Percentiles rank a stretch among this genome's conserved stretches.
Conservation (phyloP, 2,113 vertebrate genomes). For the Hiodon tergisus region DNA sequence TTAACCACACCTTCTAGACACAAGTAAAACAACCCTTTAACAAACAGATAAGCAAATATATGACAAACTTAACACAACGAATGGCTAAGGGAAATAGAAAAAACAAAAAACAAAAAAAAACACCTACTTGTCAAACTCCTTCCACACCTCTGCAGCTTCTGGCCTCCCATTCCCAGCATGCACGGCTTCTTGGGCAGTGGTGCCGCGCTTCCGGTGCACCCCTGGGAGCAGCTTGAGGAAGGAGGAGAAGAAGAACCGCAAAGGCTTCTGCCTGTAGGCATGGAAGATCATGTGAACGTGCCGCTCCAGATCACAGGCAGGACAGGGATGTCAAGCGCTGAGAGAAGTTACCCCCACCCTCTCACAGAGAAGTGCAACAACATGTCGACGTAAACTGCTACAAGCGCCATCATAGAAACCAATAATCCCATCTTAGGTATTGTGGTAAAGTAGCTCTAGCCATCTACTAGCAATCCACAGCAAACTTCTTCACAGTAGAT, state of each 20-base stretch:
- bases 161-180: slow-evolving; percentile 34
- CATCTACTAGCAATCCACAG: too few relatives aligned
- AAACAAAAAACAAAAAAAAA: neutral
- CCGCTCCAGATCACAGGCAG: slow-evolving; percentile 31
- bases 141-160: slow-evolving; percentile 54
- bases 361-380: neutral
- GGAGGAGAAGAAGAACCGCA: slow-evolving; percentile 84
- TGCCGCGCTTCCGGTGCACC: slow-evolving; percentile 62
- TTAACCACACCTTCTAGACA: neutral
- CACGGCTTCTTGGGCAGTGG: slow-evolving; percentile 41
- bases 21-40: neutral
- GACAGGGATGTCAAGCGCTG: neutral
- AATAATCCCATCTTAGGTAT: too few relatives aligned
- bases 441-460: too few relatives aligned
- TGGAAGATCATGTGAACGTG: neutral
- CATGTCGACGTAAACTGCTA: too few relatives aligned
- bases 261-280: slow-evolving; percentile 68
- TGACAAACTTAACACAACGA: too few relatives aligned
- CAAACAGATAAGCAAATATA: too few relatives aligned
- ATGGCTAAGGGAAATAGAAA: neutral
- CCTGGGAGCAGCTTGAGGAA: slow-evolving; percentile 75
- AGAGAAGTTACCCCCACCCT: neutral
- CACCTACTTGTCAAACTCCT: slow-evolving; percentile 74
- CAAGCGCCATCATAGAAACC: too few relatives aligned
- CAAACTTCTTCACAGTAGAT: too few relatives aligned